Conservation (phyloP, 2,888 invertebrate genomes). For the Epinotia bilunana region DNA sequence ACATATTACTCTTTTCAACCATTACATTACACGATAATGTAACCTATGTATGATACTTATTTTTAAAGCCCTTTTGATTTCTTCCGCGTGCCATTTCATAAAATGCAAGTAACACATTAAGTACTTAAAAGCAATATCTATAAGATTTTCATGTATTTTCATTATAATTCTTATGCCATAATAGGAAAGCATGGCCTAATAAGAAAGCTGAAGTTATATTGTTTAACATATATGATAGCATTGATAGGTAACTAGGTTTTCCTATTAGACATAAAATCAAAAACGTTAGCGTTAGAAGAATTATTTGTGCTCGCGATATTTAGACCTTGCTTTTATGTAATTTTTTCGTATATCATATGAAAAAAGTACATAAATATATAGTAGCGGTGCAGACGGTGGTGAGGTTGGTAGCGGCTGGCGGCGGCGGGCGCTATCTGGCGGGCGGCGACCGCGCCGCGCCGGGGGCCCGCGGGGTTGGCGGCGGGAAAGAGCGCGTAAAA, state of each 20-base stretch:
- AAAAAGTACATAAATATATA: constrained; percentile 24
- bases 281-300: too few relatives aligned
- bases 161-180: neutral
- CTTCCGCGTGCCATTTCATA: neutral
- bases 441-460: constrained; percentile 78
- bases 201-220: neutral
- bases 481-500: constrained; percentile 80
- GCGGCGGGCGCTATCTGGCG: constrained; percentile 71
- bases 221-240: neutral
- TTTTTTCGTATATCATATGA: neutral
- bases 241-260: too few relatives aligned
- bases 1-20: neutral
- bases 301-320: too few relatives aligned
- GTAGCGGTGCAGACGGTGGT: constrained; percentile 75
- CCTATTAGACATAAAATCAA: too few relatives aligned
- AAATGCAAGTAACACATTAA: neutral
- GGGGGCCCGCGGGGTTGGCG: constrained; percentile 80
- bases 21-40: neutral
- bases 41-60: neutral
- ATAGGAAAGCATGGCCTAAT: neutral
- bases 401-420: constrained; percentile 75
- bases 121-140: too few relatives aligned
- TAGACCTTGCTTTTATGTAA: too few relatives aligned
- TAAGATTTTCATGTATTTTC: neutral
- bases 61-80: too few relatives aligned